phyloP scores from a whole-genome alignment of 1,140 invertebrate species.

The Drosophila lacteicornis region DNA sequence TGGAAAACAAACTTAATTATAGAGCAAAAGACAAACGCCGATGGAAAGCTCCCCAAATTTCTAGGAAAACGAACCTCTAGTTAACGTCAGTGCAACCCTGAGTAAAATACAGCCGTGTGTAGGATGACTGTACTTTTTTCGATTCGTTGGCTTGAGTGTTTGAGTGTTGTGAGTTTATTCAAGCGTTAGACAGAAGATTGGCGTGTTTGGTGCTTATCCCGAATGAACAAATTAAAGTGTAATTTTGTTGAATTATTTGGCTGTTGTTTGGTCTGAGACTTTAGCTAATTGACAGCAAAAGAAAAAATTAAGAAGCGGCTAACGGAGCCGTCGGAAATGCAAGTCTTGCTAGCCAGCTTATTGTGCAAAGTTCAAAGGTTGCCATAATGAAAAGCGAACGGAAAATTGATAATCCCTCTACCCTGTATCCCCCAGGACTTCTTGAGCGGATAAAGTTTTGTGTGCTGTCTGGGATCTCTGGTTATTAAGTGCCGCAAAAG shows the following conservation, averaged over 20 bases:
- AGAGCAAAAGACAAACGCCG: constrained; percentile 55
- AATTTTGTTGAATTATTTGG: constrained; percentile 74
- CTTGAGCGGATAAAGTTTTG: constrained; percentile 70
- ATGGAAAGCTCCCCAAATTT: constrained; percentile 7
- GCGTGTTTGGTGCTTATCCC: constrained; percentile 62
- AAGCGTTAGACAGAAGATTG: constrained; percentile 48
- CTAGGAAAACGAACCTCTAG: not conserved
- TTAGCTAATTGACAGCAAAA: constrained; percentile 64
- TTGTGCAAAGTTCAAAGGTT: constrained; percentile 76
- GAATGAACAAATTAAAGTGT: constrained; percentile 62
- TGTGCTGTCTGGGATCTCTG: constrained; percentile 42
- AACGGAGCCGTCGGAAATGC: constrained; percentile 47
- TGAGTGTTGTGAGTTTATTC: constrained; percentile 30
- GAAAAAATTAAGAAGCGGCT: not conserved
- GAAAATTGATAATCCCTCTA: constrained; percentile 70
- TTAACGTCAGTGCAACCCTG: constrained; percentile 5
- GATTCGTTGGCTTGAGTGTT: constrained; percentile 12
- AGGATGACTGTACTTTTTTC: constrained; percentile 39
- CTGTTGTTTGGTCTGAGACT: constrained; percentile 40
- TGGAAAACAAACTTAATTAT: constrained; percentile 83
- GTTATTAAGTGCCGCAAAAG: constrained; percentile 80
- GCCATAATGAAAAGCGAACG: constrained; percentile 63
- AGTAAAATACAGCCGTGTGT: constrained; percentile 7
- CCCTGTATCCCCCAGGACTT: constrained; percentile 8
- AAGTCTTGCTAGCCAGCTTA: constrained; percentile 59